Evolutionary conservation across 2,797 vertebrate species (phyloP).

Genomic region (Parauchenoglanis ngamensis): DNA sequence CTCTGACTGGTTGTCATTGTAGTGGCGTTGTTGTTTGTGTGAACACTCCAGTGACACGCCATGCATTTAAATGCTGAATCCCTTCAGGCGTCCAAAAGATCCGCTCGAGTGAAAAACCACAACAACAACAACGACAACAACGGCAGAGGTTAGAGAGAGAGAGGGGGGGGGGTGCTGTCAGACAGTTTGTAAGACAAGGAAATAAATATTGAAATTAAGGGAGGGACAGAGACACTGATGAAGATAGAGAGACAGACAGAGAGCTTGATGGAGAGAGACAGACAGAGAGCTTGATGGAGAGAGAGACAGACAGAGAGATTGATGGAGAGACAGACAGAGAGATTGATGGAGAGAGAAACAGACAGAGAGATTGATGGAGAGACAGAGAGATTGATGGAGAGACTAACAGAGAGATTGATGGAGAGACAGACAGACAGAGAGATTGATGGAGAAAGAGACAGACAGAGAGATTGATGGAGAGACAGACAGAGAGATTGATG

Average conservation of each 20-base stretch:
- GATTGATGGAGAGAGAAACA: neutral
- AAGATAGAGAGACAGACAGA: neutral
- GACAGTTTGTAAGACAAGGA: neutral
- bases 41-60: slow-evolving; percentile 27
- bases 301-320: too few species aligned
- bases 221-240: neutral
- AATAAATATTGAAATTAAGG: neutral
- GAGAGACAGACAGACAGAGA: neutral
- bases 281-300: neutral
- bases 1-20: slow-evolving; percentile 57
- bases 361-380: neutral
- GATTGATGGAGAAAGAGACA: neutral
- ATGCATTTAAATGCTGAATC: slow-evolving; percentile 67
- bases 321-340: neutral
- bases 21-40: slow-evolving; percentile 51
- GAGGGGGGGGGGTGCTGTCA: neutral
- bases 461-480: neutral
- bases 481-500: neutral
- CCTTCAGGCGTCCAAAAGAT: slow-evolving; percentile 59
- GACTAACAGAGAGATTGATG: neutral
- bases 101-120: neutral
- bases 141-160: neutral
- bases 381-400: neutral
- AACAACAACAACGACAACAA: neutral
- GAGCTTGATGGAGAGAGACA: neutral